Evolutionary conservation across 2,888 invertebrate species (phyloP).

Genomic region (Habroteleia sp.): DNA sequence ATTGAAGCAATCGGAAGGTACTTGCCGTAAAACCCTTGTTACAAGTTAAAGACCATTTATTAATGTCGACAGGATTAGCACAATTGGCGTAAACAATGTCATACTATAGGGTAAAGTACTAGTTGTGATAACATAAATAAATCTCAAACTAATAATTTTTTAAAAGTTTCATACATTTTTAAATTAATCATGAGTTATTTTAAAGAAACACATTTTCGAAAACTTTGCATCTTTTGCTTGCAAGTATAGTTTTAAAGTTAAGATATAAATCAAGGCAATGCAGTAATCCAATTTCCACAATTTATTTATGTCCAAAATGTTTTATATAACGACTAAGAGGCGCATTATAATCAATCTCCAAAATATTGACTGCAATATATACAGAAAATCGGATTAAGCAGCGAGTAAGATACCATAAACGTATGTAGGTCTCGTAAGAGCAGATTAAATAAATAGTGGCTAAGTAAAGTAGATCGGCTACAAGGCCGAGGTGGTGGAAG

Average conservation of each 20-base stretch:
- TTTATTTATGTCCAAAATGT: no score
- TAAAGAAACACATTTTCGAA: no score
- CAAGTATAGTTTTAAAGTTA: no score
- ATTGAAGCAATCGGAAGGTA: no score
- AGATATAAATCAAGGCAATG: no score
- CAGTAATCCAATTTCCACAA: no score
- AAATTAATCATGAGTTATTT: no score
- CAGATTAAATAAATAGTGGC: slow-evolving; percentile 65
- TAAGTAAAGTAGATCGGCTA: slow-evolving; percentile 65
- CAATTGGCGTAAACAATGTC: neutral
- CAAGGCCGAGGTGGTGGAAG: slow-evolving; percentile 54
- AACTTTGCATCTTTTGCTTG: no score
- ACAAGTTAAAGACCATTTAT: neutral
- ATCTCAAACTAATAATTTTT: no score
- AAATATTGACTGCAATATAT: slow-evolving; percentile 54
- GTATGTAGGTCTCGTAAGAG: slow-evolving; percentile 64
- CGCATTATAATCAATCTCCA: slow-evolving; percentile 25
- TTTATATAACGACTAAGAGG: slow-evolving; percentile 13
- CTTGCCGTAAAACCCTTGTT: neutral
- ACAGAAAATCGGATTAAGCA: slow-evolving; percentile 52
- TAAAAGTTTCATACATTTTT: no score
- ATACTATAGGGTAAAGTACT: no score
- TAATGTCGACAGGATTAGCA: slow-evolving; percentile 3
- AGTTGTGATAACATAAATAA: neutral
- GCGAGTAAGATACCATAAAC: slow-evolving; percentile 61